Conservation (phyloP, 2,113 vertebrate genomes). For the Leptobrachium leishanense region DNA sequence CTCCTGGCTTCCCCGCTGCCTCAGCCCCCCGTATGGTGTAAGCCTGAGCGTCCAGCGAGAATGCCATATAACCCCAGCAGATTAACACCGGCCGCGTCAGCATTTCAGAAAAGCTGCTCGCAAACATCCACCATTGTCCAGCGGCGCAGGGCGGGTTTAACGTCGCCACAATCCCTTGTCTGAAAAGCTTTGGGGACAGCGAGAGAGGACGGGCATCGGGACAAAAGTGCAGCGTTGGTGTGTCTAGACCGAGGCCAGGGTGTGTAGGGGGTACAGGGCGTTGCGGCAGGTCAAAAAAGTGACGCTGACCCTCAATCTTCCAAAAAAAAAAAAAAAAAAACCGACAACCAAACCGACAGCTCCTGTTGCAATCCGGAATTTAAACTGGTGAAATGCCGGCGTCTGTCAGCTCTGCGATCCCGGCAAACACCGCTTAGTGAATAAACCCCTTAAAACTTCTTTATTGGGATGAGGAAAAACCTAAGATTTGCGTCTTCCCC, state of each 20-base stretch:
- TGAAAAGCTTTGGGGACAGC: constrained; percentile 66
- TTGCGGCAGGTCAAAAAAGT: constrained; percentile 33
- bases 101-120: constrained; percentile 69
- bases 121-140: constrained; percentile 63
- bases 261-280: background rate
- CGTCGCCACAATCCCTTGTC: constrained; percentile 63
- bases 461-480: too few relatives aligned
- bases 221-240: constrained; percentile 50
- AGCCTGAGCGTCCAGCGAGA: constrained; percentile 48
- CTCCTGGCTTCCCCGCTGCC: constrained; percentile 26
- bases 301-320: background rate
- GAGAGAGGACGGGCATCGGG: constrained; percentile 52
- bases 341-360: too few relatives aligned
- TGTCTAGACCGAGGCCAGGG: constrained; percentile 20
- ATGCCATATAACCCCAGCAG: constrained; percentile 50
- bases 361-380: too few relatives aligned
- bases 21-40: constrained; percentile 19
- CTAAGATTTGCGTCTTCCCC: too few relatives aligned
- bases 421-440: too few relatives aligned
- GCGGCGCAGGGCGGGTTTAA: constrained; percentile 64
- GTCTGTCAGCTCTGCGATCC: too few relatives aligned
- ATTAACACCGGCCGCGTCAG: constrained; percentile 68
- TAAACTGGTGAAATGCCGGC: too few relatives aligned
- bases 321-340: too few relatives aligned
- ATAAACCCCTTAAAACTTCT: too few relatives aligned